Evolutionary conservation across 1,140 invertebrate species (phyloP).

Genomic region (Drosophila burlai): DNA sequence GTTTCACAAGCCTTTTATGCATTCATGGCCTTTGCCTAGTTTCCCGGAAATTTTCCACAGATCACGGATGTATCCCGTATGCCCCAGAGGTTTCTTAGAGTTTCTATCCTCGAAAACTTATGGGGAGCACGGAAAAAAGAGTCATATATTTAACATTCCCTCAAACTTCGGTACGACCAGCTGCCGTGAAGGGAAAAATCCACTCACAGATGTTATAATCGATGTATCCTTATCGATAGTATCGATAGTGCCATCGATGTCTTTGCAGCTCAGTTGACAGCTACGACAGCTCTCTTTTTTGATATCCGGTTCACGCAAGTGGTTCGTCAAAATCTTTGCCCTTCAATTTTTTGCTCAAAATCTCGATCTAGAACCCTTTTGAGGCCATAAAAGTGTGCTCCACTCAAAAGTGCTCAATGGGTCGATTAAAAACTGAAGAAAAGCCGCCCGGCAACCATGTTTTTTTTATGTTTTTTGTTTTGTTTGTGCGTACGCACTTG

Average conservation of each 20-base stretch:
- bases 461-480: slow-evolving; percentile 49
- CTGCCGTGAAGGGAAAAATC: neutral
- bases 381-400: slow-evolving; percentile 10
- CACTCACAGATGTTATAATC: neutral
- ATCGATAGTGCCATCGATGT: slow-evolving; percentile 5
- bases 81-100: too few species aligned
- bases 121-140: too few species aligned
- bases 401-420: slow-evolving; percentile 6
- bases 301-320: slow-evolving; percentile 83
- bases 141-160: too few species aligned
- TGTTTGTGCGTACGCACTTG: slow-evolving; percentile 39
- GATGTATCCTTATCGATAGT: neutral
- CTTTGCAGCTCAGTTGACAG: slow-evolving; percentile 49
- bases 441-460: slow-evolving; percentile 9
- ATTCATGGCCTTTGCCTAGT: too few species aligned
- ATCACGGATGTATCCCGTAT: too few species aligned
- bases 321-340: slow-evolving; percentile 62
- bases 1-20: too few species aligned
- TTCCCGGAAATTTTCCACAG: too few species aligned
- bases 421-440: neutral
- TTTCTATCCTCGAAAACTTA: too few species aligned
- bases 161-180: neutral
- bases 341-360: slow-evolving; percentile 32
- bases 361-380: neutral
- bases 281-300: slow-evolving; percentile 71